Evolutionary conservation across 2,113 vertebrate species (phyloP).

Genomic region (Solenodon paradoxus): DNA sequence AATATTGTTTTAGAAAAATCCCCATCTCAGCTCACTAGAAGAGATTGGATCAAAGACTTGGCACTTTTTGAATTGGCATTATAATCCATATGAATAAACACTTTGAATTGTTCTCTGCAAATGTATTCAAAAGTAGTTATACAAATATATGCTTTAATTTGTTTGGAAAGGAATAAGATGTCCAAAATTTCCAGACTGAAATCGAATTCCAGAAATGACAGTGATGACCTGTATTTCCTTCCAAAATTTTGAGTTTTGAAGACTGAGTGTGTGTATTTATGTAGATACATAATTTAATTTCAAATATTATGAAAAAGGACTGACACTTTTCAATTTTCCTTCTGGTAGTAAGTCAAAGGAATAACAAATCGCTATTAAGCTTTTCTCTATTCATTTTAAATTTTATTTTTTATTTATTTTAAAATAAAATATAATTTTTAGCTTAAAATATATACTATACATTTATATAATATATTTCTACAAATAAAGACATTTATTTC

Average conservation of each 20-base stretch:
- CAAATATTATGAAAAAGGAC: slow-evolving; percentile 18
- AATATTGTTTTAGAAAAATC: slow-evolving; percentile 45
- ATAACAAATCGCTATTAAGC: neutral
- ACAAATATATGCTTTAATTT: slow-evolving; percentile 64
- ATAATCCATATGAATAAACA: slow-evolving; percentile 60
- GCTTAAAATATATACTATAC: neutral
- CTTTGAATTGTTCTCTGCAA: slow-evolving; percentile 65
- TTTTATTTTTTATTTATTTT: neutral
- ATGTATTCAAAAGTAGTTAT: slow-evolving; percentile 62
- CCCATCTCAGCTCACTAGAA: slow-evolving; percentile 30
- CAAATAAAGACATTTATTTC: neutral
- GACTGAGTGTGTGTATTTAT: neutral
- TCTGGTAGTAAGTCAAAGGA: neutral
- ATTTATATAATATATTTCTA: neutral
- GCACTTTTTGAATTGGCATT: slow-evolving; percentile 54
- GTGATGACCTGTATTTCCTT: slow-evolving; percentile 43
- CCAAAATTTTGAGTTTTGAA: slow-evolving; percentile 37
- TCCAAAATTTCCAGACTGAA: slow-evolving; percentile 50
- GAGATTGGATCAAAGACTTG: slow-evolving; percentile 52
- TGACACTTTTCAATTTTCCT: neutral
- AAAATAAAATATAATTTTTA: neutral
- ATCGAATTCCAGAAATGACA: slow-evolving; percentile 60
- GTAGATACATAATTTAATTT: neutral
- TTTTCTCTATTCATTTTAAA: neutral
- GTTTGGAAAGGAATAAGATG: slow-evolving; percentile 59